Evolutionary conservation across 37 sponge, comb jelly and placozoan genomes (phyloP).

Genomic region (Sycon ciliatum): DNA sequence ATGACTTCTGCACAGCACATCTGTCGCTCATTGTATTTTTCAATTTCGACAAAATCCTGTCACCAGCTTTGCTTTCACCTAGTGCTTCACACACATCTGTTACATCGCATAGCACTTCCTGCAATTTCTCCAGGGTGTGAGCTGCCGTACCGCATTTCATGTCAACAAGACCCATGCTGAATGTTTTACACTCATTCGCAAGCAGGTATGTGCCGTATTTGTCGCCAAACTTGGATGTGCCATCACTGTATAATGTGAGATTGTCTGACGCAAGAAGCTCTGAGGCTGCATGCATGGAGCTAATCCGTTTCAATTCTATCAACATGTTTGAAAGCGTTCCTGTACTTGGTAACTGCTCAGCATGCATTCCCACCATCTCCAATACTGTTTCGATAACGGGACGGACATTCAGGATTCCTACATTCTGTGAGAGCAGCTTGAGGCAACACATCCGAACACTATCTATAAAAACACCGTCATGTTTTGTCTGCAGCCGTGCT

Average conservation of each 20-base stretch:
- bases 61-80: not conserved
- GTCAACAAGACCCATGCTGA: not conserved
- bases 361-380: not conserved
- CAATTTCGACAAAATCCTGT: too few relatives aligned
- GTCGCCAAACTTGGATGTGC: slow-evolving; percentile 32
- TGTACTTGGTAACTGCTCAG: slow-evolving; percentile 2
- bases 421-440: slow-evolving; percentile 1
- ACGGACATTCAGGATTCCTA: not conserved
- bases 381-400: slow-evolving; percentile 2
- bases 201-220: slow-evolving; percentile 12
- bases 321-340: not conserved
- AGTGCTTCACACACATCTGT: not conserved
- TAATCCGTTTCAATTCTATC: not conserved
- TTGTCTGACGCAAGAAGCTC: not conserved
- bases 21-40: too few relatives aligned
- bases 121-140: not conserved
- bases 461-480: too few relatives aligned
- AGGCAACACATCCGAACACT: not conserved
- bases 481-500: too few relatives aligned
- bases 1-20: too few relatives aligned
- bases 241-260: slow-evolving; percentile 6
- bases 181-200: not conserved
- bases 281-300: not conserved
- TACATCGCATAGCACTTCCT: not conserved
- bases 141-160: slow-evolving; percentile 14